Evolutionary conservation across 2,797 vertebrate species (phyloP).

Genomic region (Anguilla marmorata): DNA sequence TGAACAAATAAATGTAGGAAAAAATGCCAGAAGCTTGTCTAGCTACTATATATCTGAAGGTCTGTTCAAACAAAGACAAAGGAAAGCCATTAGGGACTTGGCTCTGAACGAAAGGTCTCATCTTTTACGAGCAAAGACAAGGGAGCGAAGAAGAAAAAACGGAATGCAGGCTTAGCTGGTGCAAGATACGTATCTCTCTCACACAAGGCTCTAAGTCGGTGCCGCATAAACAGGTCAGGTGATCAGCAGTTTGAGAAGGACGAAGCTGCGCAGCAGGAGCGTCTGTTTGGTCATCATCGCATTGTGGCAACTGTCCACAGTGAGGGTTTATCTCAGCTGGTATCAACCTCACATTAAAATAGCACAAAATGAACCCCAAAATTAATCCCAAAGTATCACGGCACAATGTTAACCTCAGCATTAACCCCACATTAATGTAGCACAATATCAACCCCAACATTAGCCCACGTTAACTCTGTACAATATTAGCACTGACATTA

Average conservation of each 20-base stretch:
- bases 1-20: neutral
- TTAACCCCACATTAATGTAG: too few species aligned
- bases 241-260: neutral
- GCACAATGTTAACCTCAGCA: too few species aligned
- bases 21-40: neutral
- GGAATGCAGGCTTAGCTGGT: neutral
- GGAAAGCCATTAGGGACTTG: slow-evolving; percentile 1
- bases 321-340: neutral
- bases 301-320: neutral
- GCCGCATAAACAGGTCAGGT: neutral
- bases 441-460: too few species aligned
- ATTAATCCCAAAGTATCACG: neutral
- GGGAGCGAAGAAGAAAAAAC: neutral
- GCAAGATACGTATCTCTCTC: neutral
- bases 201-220: neutral
- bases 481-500: neutral
- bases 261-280: neutral
- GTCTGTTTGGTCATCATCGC: neutral
- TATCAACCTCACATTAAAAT: neutral
- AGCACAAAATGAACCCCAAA: neutral
- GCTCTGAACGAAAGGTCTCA: neutral
- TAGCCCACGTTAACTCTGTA: too few species aligned
- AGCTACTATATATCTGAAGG: neutral
- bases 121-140: neutral
- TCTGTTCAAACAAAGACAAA: neutral